Evolutionary conservation across 2,888 invertebrate species (phyloP).

Genomic region (Dryobotodes eremita): DNA sequence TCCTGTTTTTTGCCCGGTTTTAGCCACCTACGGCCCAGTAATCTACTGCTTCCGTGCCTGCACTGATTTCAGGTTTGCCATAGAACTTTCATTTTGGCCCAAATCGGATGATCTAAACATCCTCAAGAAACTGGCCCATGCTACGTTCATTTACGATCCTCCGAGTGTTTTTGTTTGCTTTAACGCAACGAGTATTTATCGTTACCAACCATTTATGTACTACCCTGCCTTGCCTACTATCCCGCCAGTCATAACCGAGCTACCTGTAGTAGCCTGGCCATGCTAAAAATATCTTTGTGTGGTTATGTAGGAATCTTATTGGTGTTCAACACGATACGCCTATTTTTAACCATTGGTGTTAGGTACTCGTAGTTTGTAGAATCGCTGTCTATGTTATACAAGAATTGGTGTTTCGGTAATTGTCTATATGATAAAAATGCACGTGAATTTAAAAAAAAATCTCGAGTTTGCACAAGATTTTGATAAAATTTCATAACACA

Average conservation of each 20-base stretch:
- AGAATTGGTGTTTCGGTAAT: conserved; percentile 21
- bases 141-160: conserved; percentile 15
- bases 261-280: not conserved
- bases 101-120: not conserved
- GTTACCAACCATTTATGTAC: conserved; percentile 17
- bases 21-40: conserved; percentile 27
- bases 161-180: not conserved
- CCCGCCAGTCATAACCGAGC: not conserved
- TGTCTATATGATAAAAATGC: conserved; percentile 1
- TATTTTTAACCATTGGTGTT: conserved; percentile 23
- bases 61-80: conserved; percentile 26
- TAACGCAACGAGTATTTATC: conserved; percentile 12
- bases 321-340: not conserved
- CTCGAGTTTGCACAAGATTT: not conserved
- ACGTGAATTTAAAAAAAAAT: not conserved
- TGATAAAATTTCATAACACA: not conserved
- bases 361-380: conserved; percentile 16
- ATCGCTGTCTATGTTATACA: conserved; percentile 35
- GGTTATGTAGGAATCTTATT: conserved; percentile 20
- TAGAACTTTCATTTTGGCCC: conserved; percentile 12
- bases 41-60: conserved; percentile 24
- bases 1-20: conserved; percentile 28
- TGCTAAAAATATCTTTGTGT: conserved; percentile 1
- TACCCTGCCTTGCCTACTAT: not conserved
- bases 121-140: not conserved